Percentiles rank a stretch among this genome's conserved stretches.
phyloP scores from a whole-genome alignment of 2,888 invertebrate genomes.

The Microctonus aethiopoides region DNA sequence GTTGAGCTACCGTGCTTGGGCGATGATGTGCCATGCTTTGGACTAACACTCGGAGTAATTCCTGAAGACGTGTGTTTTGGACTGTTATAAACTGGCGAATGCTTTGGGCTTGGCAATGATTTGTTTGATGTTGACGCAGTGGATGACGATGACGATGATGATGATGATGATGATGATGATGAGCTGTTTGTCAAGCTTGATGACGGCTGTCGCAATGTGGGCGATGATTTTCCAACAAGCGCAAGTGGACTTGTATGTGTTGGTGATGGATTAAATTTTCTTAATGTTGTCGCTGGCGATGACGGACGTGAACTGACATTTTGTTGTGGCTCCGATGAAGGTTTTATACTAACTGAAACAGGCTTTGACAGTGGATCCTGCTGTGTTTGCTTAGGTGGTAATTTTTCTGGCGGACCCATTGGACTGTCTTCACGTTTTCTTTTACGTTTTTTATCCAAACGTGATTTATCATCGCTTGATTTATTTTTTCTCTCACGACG shows the following conservation, averaged over 20 bases:
- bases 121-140: slow-evolving; percentile 71
- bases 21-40: slow-evolving; percentile 79
- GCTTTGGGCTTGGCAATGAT: slow-evolving; percentile 76
- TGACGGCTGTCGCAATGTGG: slow-evolving; percentile 54
- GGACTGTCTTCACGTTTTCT: slow-evolving; percentile 82
- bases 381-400: slow-evolving; percentile 74
- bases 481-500: slow-evolving; percentile 67
- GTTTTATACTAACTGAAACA: slow-evolving; percentile 80
- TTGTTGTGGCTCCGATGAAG: slow-evolving; percentile 74
- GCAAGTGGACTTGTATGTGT: slow-evolving; percentile 75
- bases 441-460: slow-evolving; percentile 77
- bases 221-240: slow-evolving; percentile 73
- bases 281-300: slow-evolving; percentile 75
- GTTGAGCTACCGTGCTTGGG: slow-evolving; percentile 81
- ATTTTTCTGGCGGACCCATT: slow-evolving; percentile 83
- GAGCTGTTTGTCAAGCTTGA: slow-evolving; percentile 66
- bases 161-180: too few species aligned
- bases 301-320: slow-evolving; percentile 70
- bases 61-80: slow-evolving; percentile 78
- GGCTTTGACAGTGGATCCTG: slow-evolving; percentile 77
- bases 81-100: slow-evolving; percentile 80
- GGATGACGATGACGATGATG: slow-evolving; percentile 65
- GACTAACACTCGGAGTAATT: slow-evolving; percentile 76
- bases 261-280: slow-evolving; percentile 80
- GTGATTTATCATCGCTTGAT: slow-evolving; percentile 65